Evolutionary conservation across 2,888 invertebrate species (phyloP), one percentile per base, ranked within the genome.

Genomic region (Phania funesta): DNA sequence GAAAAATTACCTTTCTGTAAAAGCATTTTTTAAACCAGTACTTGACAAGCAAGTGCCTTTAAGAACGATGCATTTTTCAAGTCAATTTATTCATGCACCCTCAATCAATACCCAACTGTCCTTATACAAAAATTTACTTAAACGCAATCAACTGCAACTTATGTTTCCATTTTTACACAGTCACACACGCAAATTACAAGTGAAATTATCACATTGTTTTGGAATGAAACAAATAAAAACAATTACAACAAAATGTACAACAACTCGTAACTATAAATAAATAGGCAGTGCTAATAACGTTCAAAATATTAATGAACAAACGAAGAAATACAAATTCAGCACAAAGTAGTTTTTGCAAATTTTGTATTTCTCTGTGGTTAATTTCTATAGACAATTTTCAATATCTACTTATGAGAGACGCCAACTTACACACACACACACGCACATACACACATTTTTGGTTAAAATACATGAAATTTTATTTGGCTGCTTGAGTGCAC

Each of bases 91-190:
- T n/a, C n/a, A n/a, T n/a, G n/a, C n/a, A n/a, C n/a, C n/a, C n/a
- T 18, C 1, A 22, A 22, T 22, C 1, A 11, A 56, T 9, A 54
- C 38, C 52, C 67, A 41, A 54, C 38, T 54, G 38, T 52, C 1
- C 18, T 35, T 9, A 50, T 22, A 58, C n/a, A 38, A 41, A 41
- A 48, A 35, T 41, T 62, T 29, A 48, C 18, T 20, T 70, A 44
- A 70, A 8, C 9, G 44, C 65, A 71, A 60, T 80, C 65, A 76
- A 80, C 76, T 56, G 41, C 70, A 80, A 80, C 48, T 80, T 80
- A 56, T 64, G 18, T 65, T 32, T 62, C 48, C 26, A 24, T 56
- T 74, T 38, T 73, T 29, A 41, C 41, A 48, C 58, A 52, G 67
- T 52, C 20, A 70, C 29, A 64, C 44, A 22, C 48, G 58, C 50